phyloP scores from a whole-genome alignment of 2,888 invertebrate species.

The Brachyptera risi region DNA sequence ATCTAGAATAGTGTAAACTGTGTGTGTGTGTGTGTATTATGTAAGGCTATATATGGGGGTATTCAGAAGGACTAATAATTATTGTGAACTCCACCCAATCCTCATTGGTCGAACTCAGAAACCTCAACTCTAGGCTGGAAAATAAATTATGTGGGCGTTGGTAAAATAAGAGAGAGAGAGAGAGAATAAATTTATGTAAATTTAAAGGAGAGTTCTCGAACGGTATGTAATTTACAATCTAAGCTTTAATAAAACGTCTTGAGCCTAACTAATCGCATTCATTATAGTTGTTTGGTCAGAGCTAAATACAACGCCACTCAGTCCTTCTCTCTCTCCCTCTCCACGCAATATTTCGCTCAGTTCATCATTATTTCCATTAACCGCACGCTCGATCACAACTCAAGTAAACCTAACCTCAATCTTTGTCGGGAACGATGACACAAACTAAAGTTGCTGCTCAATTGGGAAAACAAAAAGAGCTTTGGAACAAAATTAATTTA shows the following conservation, averaged over 20 bases:
- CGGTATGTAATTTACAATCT: slow-evolving; percentile 26
- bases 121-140: not conserved
- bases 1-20: slow-evolving; percentile 24
- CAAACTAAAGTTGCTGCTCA: too few species aligned
- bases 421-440: too few species aligned
- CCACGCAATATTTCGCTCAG: too few species aligned
- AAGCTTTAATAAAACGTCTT: not conserved
- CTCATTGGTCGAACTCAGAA: slow-evolving; percentile 19
- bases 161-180: slow-evolving; percentile 1
- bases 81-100: slow-evolving; percentile 31
- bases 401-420: too few species aligned
- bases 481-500: too few species aligned
- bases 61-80: slow-evolving; percentile 29
- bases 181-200: slow-evolving; percentile 27
- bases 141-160: slow-evolving; percentile 24
- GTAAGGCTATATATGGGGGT: slow-evolving; percentile 32
- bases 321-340: too few species aligned
- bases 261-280: slow-evolving; percentile 3
- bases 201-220: slow-evolving; percentile 6
- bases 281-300: slow-evolving; percentile 9
- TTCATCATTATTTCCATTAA: too few species aligned
- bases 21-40: slow-evolving; percentile 21
- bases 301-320: too few species aligned
- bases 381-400: not conserved
- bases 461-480: too few species aligned